Conservation (phyloP, 2,113 vertebrate genomes). For the Zapornia atra region DNA sequence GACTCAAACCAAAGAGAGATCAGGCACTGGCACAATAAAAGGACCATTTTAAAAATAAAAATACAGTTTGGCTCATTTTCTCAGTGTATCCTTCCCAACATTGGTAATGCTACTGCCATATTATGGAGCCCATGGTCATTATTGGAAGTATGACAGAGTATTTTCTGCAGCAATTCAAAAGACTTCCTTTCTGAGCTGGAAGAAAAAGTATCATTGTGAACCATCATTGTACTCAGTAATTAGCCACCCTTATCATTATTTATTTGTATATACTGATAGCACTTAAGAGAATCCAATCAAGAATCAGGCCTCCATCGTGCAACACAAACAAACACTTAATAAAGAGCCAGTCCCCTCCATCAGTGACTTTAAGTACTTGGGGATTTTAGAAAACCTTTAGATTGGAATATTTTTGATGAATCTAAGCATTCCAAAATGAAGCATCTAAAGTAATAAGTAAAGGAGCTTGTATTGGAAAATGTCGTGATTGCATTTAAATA, state of each 20-base stretch:
- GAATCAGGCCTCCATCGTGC: neutral
- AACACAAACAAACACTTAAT: neutral
- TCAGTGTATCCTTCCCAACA: neutral
- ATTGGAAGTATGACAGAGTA: neutral
- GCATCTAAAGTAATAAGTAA: neutral
- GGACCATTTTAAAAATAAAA: neutral
- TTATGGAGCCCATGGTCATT: neutral
- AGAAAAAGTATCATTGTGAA: neutral
- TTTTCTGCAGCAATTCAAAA: neutral
- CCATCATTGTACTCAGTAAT: neutral
- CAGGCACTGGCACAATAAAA: neutral
- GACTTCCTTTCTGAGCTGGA: neutral
- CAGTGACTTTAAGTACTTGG: neutral
- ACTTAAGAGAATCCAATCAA: neutral
- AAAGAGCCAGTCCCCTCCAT: neutral
- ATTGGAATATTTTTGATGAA: neutral
- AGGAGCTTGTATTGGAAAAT: slow-evolving; percentile 37
- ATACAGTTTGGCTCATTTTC: neutral
- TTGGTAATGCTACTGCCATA: neutral
- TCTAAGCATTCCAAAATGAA: neutral
- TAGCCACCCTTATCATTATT: neutral
- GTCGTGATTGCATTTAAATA: slow-evolving; percentile 56
- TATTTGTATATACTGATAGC: neutral
- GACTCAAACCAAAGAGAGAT: neutral
- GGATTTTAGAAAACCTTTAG: neutral